Evolutionary conservation across 2,797 vertebrate genomes (phyloP).

Genomic region (Pelochelys cantorii): DNA sequence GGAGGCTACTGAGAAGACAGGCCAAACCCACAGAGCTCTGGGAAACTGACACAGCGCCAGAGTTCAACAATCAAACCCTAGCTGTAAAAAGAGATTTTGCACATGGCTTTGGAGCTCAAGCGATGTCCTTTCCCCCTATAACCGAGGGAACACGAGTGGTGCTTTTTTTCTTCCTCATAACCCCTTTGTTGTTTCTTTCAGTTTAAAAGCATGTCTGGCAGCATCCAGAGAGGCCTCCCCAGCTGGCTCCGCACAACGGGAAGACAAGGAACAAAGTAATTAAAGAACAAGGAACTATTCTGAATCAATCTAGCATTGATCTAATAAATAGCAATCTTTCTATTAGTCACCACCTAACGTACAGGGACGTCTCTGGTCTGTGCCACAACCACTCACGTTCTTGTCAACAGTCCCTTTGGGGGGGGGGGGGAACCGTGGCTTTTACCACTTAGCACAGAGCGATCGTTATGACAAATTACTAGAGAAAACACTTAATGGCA

Average conservation of each 20-base stretch:
- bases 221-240: neutral
- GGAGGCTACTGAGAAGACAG: too few relatives aligned
- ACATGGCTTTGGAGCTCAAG: neutral
- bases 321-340: neutral
- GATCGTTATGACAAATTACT: neutral
- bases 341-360: neutral
- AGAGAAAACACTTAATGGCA: neutral
- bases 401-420: neutral
- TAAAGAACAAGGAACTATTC: neutral
- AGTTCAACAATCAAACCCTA: neutral
- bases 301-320: neutral
- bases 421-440: too few relatives aligned
- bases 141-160: neutral
- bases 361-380: neutral
- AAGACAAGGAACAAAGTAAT: neutral
- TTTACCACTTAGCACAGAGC: neutral
- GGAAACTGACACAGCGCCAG: too few relatives aligned
- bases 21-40: too few relatives aligned
- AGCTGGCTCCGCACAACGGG: accelerated
- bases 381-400: neutral
- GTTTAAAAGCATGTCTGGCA: constrained; percentile 26
- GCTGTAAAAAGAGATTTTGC: constrained; percentile 9
- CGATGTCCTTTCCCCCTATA: neutral
- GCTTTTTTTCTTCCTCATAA: neutral
- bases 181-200: neutral